Evolutionary conservation across 2,888 invertebrate species (phyloP), one percentile per base, ranked within the genome.

Genomic region (Deilephila porcellus): DNA sequence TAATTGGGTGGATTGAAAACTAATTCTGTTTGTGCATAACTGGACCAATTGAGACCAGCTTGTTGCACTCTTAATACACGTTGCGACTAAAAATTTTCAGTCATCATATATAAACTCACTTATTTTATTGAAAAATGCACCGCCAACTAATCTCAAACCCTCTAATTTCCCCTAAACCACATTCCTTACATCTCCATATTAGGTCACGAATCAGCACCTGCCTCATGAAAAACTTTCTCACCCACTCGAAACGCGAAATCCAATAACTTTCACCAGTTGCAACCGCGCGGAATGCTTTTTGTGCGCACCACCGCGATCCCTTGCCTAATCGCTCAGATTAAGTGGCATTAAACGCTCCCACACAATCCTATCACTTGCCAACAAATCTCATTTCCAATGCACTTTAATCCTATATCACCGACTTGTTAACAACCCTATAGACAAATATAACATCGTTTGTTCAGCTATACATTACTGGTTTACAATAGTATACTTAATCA

Each of bases 371-470:
- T 91, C 90, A 90, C 89, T 91, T 88, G 87, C 86, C 87, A 86
- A 89, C 91, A 91, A 93, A 93, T 93, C 93, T 89, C 88, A 91
- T 93, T 93, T 89, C 86, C 88, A 90, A 86, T 92, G 91, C 93
- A 92, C 91, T 92, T 91, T 91, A 92, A 92, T 91, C 91, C 87
- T 75, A 76, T 74, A 80, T 78, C 77, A 76, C 71, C 73, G 60
- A 75, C 52, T 70, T 67, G 73, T 82, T 77, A 76, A 70, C 53
- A 71, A n/a, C 60, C 53, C 29, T 32, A 6, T 4, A 11, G 20
- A 4, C 19, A n/a, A n/a, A 25, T 17, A 52, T 11, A 29, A 11
- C n/a, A n/a, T 62, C 6, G 6, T 2, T 5, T 60, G 3, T 17
- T 29, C 8, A 29, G 11, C 64, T 20, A 20, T 71, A 45, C 74